Evolutionary conservation across 2,888 invertebrate genomes (phyloP).

Genomic region (Cepaea hortensis): DNA sequence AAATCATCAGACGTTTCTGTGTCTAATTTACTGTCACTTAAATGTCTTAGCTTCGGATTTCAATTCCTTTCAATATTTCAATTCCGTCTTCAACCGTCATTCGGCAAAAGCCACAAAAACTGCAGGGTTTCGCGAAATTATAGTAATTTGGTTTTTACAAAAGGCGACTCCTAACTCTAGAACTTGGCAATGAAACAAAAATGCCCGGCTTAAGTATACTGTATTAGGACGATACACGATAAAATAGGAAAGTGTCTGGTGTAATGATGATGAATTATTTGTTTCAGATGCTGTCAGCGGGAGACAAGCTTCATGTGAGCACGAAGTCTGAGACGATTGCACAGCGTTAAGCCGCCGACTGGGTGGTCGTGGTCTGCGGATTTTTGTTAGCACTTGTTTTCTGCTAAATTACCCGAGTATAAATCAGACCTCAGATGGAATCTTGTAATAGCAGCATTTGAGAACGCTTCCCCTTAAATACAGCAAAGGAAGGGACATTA

Average conservation of each 20-base stretch:
- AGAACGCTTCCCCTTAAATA: no score
- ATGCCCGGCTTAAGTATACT: neutral
- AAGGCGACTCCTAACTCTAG: no score
- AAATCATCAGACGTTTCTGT: neutral
- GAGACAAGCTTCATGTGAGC: neutral
- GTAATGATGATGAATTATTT: constrained; percentile 4
- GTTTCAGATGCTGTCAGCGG: neutral
- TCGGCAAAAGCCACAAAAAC: no score
- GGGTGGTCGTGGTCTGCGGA: neutral
- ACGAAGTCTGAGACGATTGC: neutral
- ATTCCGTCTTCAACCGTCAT: no score
- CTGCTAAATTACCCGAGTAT: no score
- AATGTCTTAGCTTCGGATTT: neutral
- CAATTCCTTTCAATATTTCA: neutral
- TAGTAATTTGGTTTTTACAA: no score
- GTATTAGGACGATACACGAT: neutral
- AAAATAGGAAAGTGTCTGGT: no score
- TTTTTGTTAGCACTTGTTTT: neutral
- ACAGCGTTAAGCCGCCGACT: neutral
- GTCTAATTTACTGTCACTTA: neutral
- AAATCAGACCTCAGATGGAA: no score
- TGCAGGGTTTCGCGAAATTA: no score
- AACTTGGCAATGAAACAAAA: no score
- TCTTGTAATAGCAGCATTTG: no score
- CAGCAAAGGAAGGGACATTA: no score